Evolutionary conservation across 2,888 invertebrate species (phyloP), one percentile per base, ranked within the genome.

Genomic region (Agelastica alni): DNA sequence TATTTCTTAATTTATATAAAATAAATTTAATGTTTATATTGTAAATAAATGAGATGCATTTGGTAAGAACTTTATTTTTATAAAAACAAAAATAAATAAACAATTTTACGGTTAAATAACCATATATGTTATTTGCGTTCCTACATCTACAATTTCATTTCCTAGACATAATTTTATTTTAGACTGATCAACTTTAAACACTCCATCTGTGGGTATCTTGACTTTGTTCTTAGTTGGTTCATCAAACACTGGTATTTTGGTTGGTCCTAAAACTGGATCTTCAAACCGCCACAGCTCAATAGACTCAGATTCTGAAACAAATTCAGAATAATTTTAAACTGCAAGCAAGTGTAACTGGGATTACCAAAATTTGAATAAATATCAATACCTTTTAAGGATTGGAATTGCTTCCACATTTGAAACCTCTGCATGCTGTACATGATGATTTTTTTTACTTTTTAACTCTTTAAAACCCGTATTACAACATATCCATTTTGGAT

Each of bases 281-380:
- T 83, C 79, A 76, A 87, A 93, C 14, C 89, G 83, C 84, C 91
- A 90, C 7, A 96, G 71, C 65, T 83, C 81, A 6, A 96, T 75
- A 10, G 78, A 76, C 45, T 77, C 79, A 2, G 79, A 62, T 74
- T 86, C 91, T 90, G 78, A 65, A 56, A 69, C 2, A 4, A 64
- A 65, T 63, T 46, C n/a, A n/a, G n/a, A n/a, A n/a, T n/a, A n/a
- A n/a, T n/a, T n/a, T n/a, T n/a, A n/a, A n/a, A n/a, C n/a, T n/a
- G n/a, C n/a, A n/a, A n/a, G n/a, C n/a, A n/a, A n/a, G n/a, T n/a
- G n/a, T n/a, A n/a, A n/a, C n/a, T n/a, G n/a, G n/a, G n/a, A n/a
- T n/a, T n/a, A n/a, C n/a, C n/a, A n/a, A n/a, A n/a, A n/a, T n/a
- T n/a, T n/a, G n/a, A n/a, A n/a, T n/a, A n/a, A n/a, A n/a, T n/a